A percentile compares a stretch with the other conserved stretches of the same genome.
phyloP scores from a whole-genome alignment of 2,888 invertebrate species.

The Bunonema sp. region DNA sequence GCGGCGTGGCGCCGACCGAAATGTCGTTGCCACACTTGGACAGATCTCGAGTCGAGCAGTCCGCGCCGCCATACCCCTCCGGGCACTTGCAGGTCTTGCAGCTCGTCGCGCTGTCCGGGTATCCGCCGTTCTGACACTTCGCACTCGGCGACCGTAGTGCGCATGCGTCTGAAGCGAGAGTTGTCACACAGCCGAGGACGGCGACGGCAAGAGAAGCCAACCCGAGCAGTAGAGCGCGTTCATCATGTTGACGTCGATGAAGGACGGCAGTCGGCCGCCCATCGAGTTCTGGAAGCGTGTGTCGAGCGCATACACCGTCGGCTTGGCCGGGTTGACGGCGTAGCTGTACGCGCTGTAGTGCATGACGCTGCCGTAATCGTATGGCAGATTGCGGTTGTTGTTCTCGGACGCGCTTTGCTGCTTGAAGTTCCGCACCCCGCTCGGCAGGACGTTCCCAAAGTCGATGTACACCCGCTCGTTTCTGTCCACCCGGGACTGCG shows the following conservation, averaged over 20 bases:
- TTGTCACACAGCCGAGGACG: too few relatives aligned
- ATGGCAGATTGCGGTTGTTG: conserved; percentile 29
- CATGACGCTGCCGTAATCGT: conserved; percentile 36
- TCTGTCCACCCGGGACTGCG: conserved; percentile 29
- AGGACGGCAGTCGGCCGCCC: conserved; percentile 2
- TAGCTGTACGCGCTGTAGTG: conserved; percentile 24
- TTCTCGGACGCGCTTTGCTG: conserved; percentile 25
- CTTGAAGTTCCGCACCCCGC: conserved; percentile 24
- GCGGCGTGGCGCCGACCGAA: too few relatives aligned
- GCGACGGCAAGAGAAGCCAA: not conserved
- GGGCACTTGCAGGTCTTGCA: too few relatives aligned
- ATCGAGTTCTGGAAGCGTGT: conserved; percentile 1
- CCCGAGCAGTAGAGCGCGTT: conserved; percentile 3
- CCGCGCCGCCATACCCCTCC: too few relatives aligned
- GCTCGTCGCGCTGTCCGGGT: too few relatives aligned
- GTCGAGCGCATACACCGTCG: too few relatives aligned
- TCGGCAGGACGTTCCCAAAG: conserved; percentile 12
- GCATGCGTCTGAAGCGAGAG: too few relatives aligned
- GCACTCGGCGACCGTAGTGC: not conserved
- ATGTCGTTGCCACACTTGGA: too few relatives aligned
- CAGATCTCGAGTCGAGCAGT: too few relatives aligned
- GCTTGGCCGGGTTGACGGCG: too few relatives aligned
- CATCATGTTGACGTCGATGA: conserved; percentile 1
- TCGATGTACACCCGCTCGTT: conserved; percentile 16
- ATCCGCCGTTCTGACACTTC: too few relatives aligned